Evolutionary conservation across 2,888 invertebrate genomes (phyloP).

Genomic region (Cecidostiba fungosa): DNA sequence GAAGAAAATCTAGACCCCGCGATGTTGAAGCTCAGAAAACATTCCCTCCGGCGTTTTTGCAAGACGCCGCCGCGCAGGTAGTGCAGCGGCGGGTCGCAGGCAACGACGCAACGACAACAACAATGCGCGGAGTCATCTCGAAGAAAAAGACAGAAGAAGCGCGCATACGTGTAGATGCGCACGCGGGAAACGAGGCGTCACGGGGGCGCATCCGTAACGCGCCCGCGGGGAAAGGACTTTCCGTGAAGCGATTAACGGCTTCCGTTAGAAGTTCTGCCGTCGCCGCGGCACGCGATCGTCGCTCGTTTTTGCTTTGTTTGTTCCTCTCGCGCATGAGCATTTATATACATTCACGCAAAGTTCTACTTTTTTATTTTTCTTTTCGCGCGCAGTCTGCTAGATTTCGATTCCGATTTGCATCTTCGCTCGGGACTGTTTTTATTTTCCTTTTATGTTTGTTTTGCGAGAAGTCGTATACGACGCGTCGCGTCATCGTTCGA

Average conservation of each 20-base stretch:
- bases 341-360: background rate
- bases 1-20: background rate
- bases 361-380: background rate
- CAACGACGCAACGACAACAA: background rate
- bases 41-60: background rate
- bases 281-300: slow-evolving; percentile 44
- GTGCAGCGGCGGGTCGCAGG: background rate
- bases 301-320: background rate
- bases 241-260: slow-evolving; percentile 74
- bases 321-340: background rate
- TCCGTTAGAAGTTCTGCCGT: slow-evolving; percentile 65
- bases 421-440: background rate
- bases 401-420: background rate
- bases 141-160: background rate
- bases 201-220: slow-evolving; percentile 35
- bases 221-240: slow-evolving; percentile 66
- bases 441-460: background rate
- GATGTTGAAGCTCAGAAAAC: too few relatives aligned
- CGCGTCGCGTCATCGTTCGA: background rate
- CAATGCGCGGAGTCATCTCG: background rate
- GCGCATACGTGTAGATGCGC: background rate
- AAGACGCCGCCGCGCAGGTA: background rate
- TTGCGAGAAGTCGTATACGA: background rate
- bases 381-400: background rate
- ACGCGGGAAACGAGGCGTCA: slow-evolving; percentile 69